Evolutionary conservation across 2,888 invertebrate genomes (phyloP), one percentile per base, ranked within the genome.

Genomic region (Rugalucina vietnamica): DNA sequence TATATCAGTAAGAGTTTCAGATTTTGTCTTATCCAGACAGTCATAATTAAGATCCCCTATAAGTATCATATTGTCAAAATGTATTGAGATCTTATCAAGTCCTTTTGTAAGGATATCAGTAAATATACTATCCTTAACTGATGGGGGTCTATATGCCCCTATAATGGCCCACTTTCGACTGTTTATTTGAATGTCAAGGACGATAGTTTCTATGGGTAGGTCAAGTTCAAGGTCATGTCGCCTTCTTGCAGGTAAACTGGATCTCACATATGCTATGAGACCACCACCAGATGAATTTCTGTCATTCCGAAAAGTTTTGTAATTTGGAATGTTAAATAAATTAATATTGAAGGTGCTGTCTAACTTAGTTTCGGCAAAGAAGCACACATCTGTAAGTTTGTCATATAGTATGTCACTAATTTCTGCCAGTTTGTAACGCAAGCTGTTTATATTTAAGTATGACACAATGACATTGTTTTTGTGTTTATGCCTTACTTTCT

Each of bases 191-290:
- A 74, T 54, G 24, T 81, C 81, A 29, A 69, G 65, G 2, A 54
- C 69, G n/a, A 81, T 75, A 34, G 75, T 50, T 76, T 81, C 76
- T n/a, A 73, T 73, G n/a, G n/a, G n/a, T n/a, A n/a, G n/a, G n/a
- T n/a, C n/a, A n/a, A n/a, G n/a, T 69, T 36, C 34, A 65, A 43
- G 24, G 1, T 36, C 27, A 36, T 12, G 27, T 60, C 21, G 34
- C 71, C 76, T 36, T n/a, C n/a, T n/a, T 29, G 54, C 12, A 76
- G 69, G 34, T 27, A 54, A 21, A 21, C 21, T 54, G 14, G 54
- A 54, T 54, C 54, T 8, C 12, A 54, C 54, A 54, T 18, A 57
- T 29, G 43, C 36, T 14, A 77, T 18, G 21, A 75, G 37, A 21
- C 75, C 80, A 12, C 75, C 80, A 1, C 75, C 80, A 24, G 49